phyloP scores from a whole-genome alignment of 2,113 vertebrate species.

The Platichthys stellatus region DNA sequence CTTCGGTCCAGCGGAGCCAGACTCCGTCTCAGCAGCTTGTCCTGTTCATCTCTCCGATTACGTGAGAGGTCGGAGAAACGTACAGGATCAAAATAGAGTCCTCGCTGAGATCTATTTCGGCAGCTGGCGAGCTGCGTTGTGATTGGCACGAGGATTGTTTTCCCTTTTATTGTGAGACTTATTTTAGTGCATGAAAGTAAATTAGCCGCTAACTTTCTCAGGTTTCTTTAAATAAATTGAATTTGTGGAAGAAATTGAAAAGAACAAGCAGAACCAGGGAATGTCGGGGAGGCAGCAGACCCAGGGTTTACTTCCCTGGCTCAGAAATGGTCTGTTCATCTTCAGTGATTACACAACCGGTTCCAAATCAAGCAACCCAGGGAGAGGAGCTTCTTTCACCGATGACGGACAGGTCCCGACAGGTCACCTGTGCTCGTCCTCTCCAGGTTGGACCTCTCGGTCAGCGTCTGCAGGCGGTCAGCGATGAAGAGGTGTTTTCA shows the following conservation, averaged over 20 bases:
- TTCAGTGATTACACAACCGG: constrained; percentile 5
- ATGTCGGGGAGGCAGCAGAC: neutral
- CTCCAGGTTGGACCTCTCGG: constrained; percentile 24
- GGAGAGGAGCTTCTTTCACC: neutral
- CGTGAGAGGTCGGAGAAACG: neutral
- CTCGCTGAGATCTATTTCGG: constrained; percentile 15
- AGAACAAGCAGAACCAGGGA: constrained; percentile 18
- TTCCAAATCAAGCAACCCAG: neutral
- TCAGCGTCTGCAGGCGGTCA: constrained; percentile 9
- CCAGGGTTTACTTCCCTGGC: constrained; percentile 12
- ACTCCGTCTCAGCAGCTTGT: constrained; percentile 1
- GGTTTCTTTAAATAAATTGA: constrained; percentile 53
- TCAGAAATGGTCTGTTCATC: neutral
- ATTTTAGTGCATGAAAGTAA: constrained; percentile 66
- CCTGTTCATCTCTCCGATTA: neutral
- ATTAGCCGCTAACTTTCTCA: constrained; percentile 55
- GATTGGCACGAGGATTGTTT: constrained; percentile 69
- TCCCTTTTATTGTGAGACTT: constrained; percentile 55
- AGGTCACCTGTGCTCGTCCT: constrained; percentile 24
- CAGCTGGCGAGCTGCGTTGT: constrained; percentile 50
- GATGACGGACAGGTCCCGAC: neutral
- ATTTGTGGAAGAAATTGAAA: constrained; percentile 49
- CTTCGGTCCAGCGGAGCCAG: constrained; percentile 27
- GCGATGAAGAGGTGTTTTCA: constrained; percentile 57
- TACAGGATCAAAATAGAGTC: constrained; percentile 16